Base-by-base conservation (phyloP, 2,797 vertebrate genomes). In the Pterois miles region DNA sequence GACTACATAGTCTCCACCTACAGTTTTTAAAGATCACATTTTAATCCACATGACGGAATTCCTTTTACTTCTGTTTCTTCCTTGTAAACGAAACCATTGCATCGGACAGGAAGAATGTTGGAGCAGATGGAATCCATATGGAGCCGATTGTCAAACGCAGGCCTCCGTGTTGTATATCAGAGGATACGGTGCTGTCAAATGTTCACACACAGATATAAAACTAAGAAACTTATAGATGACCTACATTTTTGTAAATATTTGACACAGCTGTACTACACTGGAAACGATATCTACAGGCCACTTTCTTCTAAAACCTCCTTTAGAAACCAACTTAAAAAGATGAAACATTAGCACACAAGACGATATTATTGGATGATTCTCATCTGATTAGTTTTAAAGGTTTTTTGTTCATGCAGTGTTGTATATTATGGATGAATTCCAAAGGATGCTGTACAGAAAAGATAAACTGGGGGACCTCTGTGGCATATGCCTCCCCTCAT, bases 51-150 rank as follows among this genome's bases (percentile, higher is more conserved):
- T 56, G 29, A 27, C 2, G 5, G 1, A 48, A 23, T 67, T 81
- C 33, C 16, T 77, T 57, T 70, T 31, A 29, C 13, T 77, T 31
- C 23, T 75, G 27, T 54, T 66, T 4, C 29, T 65, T 25, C 53
- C 52, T 27, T 83, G 59, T 64, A 54, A 76, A 83, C 43, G n/a
- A 6, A 58, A 60, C 52, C 4, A 27, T 66, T 50, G 60, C 9
- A 23, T 31, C 38, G 33, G 64, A 78, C 63, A 64, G 70, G 65
- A 64, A 78, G 76, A 80, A 76, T 75, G 66, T 48, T 31, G 52
- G 59, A 78, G 65, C 87, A 86, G 66, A 86, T 87, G 84, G 80
- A 75, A 52, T 2, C 67, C 87, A 88, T 65, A 80, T 92, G 87
- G 62, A 52, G 70, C 27, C 20, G 3, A 27, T 23, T 77, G 72